Evolutionary conservation across 2,797 vertebrate genomes (phyloP), one percentile per base, ranked within the genome.

Genomic region (Kryptolebias ocellatus): DNA sequence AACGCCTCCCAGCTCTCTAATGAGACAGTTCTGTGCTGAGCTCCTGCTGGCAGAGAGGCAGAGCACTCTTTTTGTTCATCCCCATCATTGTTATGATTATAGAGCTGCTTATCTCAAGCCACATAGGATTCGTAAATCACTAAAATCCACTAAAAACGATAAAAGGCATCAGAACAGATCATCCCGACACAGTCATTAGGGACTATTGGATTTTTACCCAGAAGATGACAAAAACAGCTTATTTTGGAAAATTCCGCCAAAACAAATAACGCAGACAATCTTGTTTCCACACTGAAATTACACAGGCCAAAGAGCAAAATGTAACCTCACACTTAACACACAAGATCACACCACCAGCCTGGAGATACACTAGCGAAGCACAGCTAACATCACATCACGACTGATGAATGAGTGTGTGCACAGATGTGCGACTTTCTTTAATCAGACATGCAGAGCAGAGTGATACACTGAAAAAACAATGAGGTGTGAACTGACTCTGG

Each of bases 1-100:
- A 83, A 86, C 65, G 80, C 74, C 75, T 79, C 70, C 69, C 81
- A 83, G 84, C 84, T 87, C 85, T 81, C 83, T 84, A 72, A 88
- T 84, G 74, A 70, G 64, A 80, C 76, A 67, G 68, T 79, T 84
- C 64, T 72, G 52, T 66, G 64, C 77, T 72, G 74, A 47, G 74
- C 74, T 84, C 59, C 53, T 70, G 28, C 62, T 80, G 67, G 66
- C 58, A 60, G 64, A 34, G 71, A 74, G 63, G 58, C 56, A 61
- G 60, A 67, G 58, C 37, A 20, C 70, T 69, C 75, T 60, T 87
- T 81, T 84, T 79, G 65, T 83, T 77, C 60, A 17, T 76, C 60
- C 79, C 76, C 68, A 78, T 84, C 72, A 57, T 65, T 81, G 80
- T 86, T 81, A 79, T 83, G 83, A 86, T 86, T 80, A 84, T 63